Evolutionary conservation across 1,140 invertebrate genomes (phyloP), one percentile per base, ranked within the genome.

Genomic region (Stenopsyche tienmushanensis): DNA sequence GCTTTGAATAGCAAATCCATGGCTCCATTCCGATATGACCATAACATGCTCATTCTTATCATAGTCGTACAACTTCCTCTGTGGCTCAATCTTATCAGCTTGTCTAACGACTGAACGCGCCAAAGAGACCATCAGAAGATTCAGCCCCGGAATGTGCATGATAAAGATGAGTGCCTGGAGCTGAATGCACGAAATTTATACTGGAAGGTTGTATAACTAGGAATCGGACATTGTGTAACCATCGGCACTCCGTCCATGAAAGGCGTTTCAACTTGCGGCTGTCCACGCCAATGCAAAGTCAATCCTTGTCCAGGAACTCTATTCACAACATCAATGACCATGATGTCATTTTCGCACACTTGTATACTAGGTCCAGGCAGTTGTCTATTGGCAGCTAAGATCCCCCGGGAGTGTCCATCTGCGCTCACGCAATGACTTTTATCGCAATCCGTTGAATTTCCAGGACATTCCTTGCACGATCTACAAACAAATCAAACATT

Each of bases 211-310:
- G 91, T 91, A 47, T 88, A 88, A 21, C 90, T 88, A 1, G 84
- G 81, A 71, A 94, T 88, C 0, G 93, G 91, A 72, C 92, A 94
- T 74, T 96, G 92, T 0, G 91, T 93, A 15, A 94, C 77, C 82
- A 90, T 85, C 0, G 91, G 87, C 0, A 90, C 88, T 7, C 93
- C 93, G 72, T 96, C 93, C 89, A 93, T 93, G 69, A 88, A 88
- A 0, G 90, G 91, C 0, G 89, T 88, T 68, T 89, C 89, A 8
- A 78, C 76, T 78, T 93, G 91, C 0, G 85, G 83, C 50, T 93
- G 84, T 0, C 93, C 92, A 59, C 92, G 85, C 91, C 92, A 95
- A 74, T 96, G 93, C 47, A 95, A 83, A 0, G 88, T 84, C 0
- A 87, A 80, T 0, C 85, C 83, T 70, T 91, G 87, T 1, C 88